phyloP scores from a whole-genome alignment of 2,797 vertebrate species.

The Eleutherodactylus coqui region DNA sequence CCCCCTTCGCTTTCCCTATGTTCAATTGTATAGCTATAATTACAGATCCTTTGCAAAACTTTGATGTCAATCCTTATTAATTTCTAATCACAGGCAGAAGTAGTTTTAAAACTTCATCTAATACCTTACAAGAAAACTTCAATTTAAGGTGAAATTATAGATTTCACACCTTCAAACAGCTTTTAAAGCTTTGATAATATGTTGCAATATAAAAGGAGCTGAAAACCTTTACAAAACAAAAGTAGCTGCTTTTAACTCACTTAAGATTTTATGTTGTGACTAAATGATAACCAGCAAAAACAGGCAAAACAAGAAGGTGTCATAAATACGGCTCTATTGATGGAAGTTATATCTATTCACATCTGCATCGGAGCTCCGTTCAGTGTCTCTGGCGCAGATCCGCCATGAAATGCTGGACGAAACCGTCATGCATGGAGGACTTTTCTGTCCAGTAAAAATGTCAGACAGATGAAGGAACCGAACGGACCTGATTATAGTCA shows the following conservation, averaged over 20 bases:
- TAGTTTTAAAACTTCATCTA: conserved; percentile 72
- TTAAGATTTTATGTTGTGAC: conserved; percentile 64
- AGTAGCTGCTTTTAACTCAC: conserved; percentile 64
- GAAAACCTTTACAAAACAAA: conserved; percentile 54
- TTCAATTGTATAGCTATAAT: conserved; percentile 79
- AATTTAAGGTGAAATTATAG: conserved; percentile 67
- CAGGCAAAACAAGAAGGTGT: neutral
- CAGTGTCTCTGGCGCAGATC: too few relatives aligned
- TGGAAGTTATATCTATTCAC: neutral
- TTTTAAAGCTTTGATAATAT: conserved; percentile 66
- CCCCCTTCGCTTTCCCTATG: conserved; percentile 70
- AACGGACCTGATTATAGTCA: too few relatives aligned
- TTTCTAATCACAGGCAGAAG: conserved; percentile 75
- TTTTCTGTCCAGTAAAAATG: too few relatives aligned
- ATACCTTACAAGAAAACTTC: conserved; percentile 66
- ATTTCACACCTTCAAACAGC: conserved; percentile 64
- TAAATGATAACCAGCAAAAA: neutral
- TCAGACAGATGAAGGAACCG: too few relatives aligned
- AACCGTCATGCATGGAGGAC: too few relatives aligned
- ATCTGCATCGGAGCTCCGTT: too few relatives aligned
- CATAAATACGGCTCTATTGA: neutral
- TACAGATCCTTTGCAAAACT: conserved; percentile 77
- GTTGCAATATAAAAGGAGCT: conserved; percentile 60
- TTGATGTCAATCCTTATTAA: conserved; percentile 83
- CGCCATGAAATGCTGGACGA: too few relatives aligned